Base-by-base conservation (phyloP, 1,140 invertebrate species). In the Sitophilus oryzae region DNA sequence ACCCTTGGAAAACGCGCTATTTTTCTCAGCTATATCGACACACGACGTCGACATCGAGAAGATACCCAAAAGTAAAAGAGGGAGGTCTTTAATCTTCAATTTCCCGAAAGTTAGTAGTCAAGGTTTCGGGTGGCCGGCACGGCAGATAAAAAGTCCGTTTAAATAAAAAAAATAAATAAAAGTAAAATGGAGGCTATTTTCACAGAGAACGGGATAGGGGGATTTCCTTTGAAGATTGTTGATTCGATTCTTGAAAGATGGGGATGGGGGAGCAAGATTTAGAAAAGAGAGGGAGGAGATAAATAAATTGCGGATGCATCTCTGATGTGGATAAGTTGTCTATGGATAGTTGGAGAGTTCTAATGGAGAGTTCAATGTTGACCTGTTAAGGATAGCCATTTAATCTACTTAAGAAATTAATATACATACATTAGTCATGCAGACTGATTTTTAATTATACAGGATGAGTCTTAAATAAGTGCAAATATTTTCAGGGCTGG, bases 241-340 rank as follows among this genome's bases (percentile, higher is more conserved):
- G 66, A 69, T 69, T 69, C 61, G 60, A 69, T 69, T 69, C 61
- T n/a, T n/a, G n/a, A n/a, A n/a, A n/a, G n/a, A n/a, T n/a, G n/a
- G n/a, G n/a, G n/a, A n/a, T n/a, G n/a, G n/a, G n/a, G n/a, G n/a
- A n/a, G n/a, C n/a, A n/a, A n/a, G n/a, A n/a, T n/a, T n/a, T n/a
- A n/a, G n/a, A n/a, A n/a, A n/a, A n/a, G n/a, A n/a, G 56, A 37
- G 46, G 53, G 62, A 56, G 59, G 56, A 55, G 55, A 65, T 69
- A 69, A 69, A 63, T 69, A 69, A 69, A 69, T 69, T 69, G 67
- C 64, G 67, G 66, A 61, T 44, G 47, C 54, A 44, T 49, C 47
- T 56, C 41, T 35, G 46, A 44, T 34, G 20, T 21, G 40, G 44
- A 40, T 46, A 41, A 44, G 49, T 23, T 34, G 43, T n/a, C n/a